phyloP scores from a whole-genome alignment of 2,113 vertebrate species.

The Dendrocopos noguchii region DNA sequence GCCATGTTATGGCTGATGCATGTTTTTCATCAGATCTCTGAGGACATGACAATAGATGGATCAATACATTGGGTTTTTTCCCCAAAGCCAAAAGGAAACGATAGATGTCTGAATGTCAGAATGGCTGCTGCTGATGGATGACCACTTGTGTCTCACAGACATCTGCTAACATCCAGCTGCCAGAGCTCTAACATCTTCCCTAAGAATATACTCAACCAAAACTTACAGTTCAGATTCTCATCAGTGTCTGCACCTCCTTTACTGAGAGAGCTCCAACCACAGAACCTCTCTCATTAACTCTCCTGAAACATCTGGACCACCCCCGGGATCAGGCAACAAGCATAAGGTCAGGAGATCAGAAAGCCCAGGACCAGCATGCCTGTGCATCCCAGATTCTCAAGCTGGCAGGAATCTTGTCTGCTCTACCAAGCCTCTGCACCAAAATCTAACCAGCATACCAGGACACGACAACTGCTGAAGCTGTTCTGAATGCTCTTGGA shows the following conservation, averaged over 20 bases:
- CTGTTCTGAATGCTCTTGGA: not conserved
- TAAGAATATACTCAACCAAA: not conserved
- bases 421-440: not conserved
- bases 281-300: not conserved
- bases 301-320: not conserved
- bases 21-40: not conserved
- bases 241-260: not conserved
- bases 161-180: not conserved
- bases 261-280: not conserved
- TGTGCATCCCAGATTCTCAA: not conserved
- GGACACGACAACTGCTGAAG: not conserved
- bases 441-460: not conserved
- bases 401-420: not conserved
- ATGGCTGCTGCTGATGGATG: constrained; percentile 29
- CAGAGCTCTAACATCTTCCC: not conserved
- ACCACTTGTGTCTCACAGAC: not conserved
- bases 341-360: not conserved
- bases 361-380: not conserved
- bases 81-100: not conserved
- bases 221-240: not conserved
- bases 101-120: not conserved
- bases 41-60: not conserved
- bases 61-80: not conserved
- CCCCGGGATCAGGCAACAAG: not conserved
- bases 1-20: constrained; percentile 27